Evolutionary conservation across 2,797 vertebrate genomes (phyloP), one percentile per base, ranked within the genome.

Genomic region (Oreochromis mossambicus): DNA sequence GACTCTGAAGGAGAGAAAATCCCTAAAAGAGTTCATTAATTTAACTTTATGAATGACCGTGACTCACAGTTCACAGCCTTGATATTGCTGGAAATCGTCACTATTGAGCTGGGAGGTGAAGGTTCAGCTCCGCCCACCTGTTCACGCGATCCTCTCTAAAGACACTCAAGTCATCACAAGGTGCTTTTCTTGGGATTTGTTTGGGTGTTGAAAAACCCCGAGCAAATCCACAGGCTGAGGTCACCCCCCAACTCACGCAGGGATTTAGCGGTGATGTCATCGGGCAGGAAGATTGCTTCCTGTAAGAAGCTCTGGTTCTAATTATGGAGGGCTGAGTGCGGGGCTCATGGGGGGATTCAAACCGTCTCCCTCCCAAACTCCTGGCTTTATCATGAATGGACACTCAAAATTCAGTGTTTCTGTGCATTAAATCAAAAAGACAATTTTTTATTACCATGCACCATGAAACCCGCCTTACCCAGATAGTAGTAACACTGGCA

Each of bases 231-330:
- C 63, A 54, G 77, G 81, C 92, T 93, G 93, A 95, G 93, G 89
- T 94, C 93, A 92, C 86, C 91, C 63, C 41, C 86, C 79, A 88
- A 91, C 90, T 90, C 90, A 86, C 9, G 56, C 82, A 84, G 86
- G 89, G 95, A 91, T 92, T 94, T 93, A 92, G 83, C 48, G 5
- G 92, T 95, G 95, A 94, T 93, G 92, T 95, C 95, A 95, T 91
- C 89, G 89, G 92, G 92, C 90, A 77, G 88, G 88, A 94, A 92
- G 92, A 95, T 92, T 93, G 94, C 91, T 95, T 95, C 92, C 92
- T 93, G 91, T 94, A 94, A 94, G 94, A 90, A 86, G 93, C 91
- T 94, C 93, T 95, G 94, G 75, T 94, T 93, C 92, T 94, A 93
- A 95, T 94, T 93, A 94, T 79, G 84, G 91, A 84, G 58, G 87